Percentiles rank a stretch among this genome's conserved stretches.
phyloP scores from a whole-genome alignment of 2,888 invertebrate species.

The Bombylius major region DNA sequence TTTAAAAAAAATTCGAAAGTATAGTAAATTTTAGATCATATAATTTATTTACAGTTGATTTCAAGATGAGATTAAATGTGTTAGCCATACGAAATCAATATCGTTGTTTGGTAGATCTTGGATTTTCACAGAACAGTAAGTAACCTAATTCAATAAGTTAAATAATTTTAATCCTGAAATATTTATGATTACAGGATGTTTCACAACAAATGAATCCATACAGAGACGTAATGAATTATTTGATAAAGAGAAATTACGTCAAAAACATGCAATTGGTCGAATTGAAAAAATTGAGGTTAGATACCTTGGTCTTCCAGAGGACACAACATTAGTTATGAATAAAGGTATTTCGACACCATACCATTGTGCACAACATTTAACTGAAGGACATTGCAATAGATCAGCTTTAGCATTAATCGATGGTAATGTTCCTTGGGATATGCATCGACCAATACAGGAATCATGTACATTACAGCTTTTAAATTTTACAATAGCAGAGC shows the following conservation, averaged over 20 bases:
- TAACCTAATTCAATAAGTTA: neutral
- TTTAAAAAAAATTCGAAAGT: no score
- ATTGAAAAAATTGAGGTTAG: conserved; percentile 84
- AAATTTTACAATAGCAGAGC: conserved; percentile 37
- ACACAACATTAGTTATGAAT: conserved; percentile 75
- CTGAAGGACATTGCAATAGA: conserved; percentile 53
- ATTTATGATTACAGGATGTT: neutral
- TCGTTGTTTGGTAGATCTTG: neutral
- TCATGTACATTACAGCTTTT: conserved; percentile 48
- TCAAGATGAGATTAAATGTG: neutral
- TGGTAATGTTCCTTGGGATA: conserved; percentile 72
- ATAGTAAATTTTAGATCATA: no score
- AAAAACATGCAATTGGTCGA: conserved; percentile 60
- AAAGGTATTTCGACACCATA: conserved; percentile 81
- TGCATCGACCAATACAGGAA: conserved; percentile 70
- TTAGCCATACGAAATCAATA: neutral
- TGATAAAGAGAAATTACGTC: conserved; percentile 60
- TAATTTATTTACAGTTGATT: no score
- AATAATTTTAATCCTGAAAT: neutral
- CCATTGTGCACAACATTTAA: conserved; percentile 80
- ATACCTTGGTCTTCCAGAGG: conserved; percentile 61
- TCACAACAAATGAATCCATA: conserved; percentile 32
- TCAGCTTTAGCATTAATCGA: conserved; percentile 74
- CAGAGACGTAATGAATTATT: conserved; percentile 59
- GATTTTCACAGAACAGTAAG: neutral